Conservation (phyloP, 2,113 vertebrate species). For the Sturnus vulgaris region DNA sequence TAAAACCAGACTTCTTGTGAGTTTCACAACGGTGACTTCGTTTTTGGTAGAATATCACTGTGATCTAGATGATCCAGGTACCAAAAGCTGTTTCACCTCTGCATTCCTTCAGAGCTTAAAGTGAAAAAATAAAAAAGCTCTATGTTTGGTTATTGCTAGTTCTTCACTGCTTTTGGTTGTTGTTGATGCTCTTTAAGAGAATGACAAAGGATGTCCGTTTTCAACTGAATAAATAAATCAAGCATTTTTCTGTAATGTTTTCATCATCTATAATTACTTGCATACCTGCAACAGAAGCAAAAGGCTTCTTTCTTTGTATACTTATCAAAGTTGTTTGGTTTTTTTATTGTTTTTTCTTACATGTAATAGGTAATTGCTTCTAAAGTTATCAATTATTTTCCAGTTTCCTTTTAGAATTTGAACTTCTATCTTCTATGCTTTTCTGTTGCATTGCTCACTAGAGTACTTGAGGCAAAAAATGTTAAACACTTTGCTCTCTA, state of each 20-base stretch:
- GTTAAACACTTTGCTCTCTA: background rate
- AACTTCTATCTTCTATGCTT: background rate
- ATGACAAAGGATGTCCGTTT: background rate
- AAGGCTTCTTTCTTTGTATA: background rate
- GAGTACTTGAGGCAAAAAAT: background rate
- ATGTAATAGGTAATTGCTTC: background rate
- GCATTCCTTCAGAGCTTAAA: background rate
- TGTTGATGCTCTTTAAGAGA: background rate
- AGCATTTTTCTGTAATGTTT: background rate
- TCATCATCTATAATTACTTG: background rate
- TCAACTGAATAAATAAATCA: background rate
- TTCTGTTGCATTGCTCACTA: background rate
- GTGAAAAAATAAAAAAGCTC: too few species aligned
- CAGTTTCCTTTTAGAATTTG: background rate
- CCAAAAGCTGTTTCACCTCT: background rate
- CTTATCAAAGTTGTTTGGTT: background rate
- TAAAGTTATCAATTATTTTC: background rate
- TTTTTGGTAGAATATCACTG: background rate
- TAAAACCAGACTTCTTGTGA: background rate
- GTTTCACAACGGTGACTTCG: fast-evolving
- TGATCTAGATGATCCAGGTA: background rate
- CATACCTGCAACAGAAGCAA: background rate
- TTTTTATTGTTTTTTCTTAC: background rate
- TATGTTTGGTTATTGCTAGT: background rate
- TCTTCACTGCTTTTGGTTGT: background rate